These are phyloP conservation scores for Mamestra configurata DNA, from an alignment of 1,140 invertebrate genomes.

Conservation along the genomic window DNA sequence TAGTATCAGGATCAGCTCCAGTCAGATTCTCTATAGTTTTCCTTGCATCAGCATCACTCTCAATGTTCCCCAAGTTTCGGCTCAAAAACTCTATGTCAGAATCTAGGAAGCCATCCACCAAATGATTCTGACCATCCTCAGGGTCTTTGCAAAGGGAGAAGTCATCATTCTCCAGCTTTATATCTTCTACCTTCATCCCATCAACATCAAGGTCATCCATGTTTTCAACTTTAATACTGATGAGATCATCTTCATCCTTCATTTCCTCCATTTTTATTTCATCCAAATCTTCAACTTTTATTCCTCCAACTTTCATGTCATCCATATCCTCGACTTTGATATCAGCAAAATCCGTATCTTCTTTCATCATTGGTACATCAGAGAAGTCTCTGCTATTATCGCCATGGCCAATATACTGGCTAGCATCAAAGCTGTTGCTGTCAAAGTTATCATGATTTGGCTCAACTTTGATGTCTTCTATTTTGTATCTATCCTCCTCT, in stretches of 20 bases:
- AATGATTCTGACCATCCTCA: slow-evolving; percentile 77
- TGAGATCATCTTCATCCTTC: slow-evolving; percentile 77
- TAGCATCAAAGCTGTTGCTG: slow-evolving; percentile 76
- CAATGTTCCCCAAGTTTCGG: slow-evolving; percentile 85
- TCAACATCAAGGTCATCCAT: slow-evolving; percentile 80
- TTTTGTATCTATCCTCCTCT: slow-evolving; percentile 76
- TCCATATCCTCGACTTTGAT: slow-evolving; percentile 84
- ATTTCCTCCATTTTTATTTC: slow-evolving; percentile 79
- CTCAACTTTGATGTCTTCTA: slow-evolving; percentile 79
- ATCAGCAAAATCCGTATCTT: slow-evolving; percentile 81
- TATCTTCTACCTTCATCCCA: slow-evolving; percentile 81
- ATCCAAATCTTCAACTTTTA: slow-evolving; percentile 82
- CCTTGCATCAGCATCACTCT: slow-evolving; percentile 86
- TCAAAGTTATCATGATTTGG: slow-evolving; percentile 74
- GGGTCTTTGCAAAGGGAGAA: slow-evolving; percentile 79
- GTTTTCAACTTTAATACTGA: slow-evolving; percentile 78
- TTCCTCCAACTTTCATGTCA: slow-evolving; percentile 81
- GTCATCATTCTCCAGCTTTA: slow-evolving; percentile 81
- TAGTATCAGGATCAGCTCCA: slow-evolving; percentile 81
- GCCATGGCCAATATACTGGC: slow-evolving; percentile 75
- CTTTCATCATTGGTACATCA: slow-evolving; percentile 76
- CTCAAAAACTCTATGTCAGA: slow-evolving; percentile 87
- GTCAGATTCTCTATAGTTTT: slow-evolving; percentile 87
- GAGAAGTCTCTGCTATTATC: slow-evolving; percentile 77
- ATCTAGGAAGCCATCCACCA: slow-evolving; percentile 84